Evolutionary conservation across 2,888 invertebrate genomes (phyloP).

Genomic region (Nycteola revayana): DNA sequence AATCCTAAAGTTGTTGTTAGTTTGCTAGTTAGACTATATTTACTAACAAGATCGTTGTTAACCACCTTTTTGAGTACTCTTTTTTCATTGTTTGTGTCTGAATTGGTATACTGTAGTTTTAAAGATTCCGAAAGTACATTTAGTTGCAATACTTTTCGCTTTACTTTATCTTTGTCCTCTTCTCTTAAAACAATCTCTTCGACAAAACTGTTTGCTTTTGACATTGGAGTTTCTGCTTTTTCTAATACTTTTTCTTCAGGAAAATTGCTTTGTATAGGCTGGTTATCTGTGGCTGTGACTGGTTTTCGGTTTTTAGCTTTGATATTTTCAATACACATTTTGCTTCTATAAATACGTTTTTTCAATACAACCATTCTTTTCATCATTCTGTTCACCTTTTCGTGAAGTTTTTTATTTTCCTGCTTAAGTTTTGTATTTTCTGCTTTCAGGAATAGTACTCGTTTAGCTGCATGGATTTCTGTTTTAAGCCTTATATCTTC

Average conservation of each 20-base stretch:
- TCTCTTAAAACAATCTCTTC: constrained; percentile 8
- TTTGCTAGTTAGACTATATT: constrained; percentile 11
- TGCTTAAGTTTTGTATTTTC: constrained; percentile 8
- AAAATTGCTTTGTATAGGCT: constrained; percentile 5
- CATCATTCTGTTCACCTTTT: constrained; percentile 13
- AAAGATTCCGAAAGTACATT: constrained; percentile 8
- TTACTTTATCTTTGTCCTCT: constrained; percentile 10
- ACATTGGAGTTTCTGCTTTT: constrained; percentile 8
- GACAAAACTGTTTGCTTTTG: constrained; percentile 10
- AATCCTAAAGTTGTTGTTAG: constrained; percentile 11
- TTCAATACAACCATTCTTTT: constrained; percentile 9
- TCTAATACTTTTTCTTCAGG: constrained; percentile 2
- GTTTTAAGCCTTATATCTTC: constrained; percentile 6
- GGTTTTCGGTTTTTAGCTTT: constrained; percentile 8
- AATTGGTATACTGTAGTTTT: constrained; percentile 9
- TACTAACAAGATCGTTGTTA: constrained; percentile 10
- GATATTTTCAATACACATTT: constrained; percentile 7
- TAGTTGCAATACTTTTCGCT: constrained; percentile 10
- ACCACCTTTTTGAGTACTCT: constrained; percentile 10
- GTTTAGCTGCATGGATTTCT: constrained; percentile 13
- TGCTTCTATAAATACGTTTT: constrained; percentile 8
- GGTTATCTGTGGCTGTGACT: constrained; percentile 6
- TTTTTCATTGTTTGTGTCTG: constrained; percentile 12
- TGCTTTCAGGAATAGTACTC: constrained; percentile 8
- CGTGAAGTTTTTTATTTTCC: constrained; percentile 12